phyloP scores from a whole-genome alignment of 2,797 vertebrate species.

The Pagetopsis macropterus region DNA sequence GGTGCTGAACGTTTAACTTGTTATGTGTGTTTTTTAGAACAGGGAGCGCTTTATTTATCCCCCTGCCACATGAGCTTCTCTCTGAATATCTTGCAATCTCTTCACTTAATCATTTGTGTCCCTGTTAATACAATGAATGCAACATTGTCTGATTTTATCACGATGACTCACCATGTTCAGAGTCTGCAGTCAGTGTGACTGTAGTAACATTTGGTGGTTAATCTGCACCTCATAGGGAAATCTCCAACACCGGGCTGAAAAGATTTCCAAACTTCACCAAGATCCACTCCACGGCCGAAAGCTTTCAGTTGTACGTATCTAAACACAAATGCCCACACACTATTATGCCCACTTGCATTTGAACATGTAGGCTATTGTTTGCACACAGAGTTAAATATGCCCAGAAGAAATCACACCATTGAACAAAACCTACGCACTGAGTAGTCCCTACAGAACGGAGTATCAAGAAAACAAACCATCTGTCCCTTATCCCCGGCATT shows the following conservation, averaged over 20 bases:
- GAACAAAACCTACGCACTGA: conserved; percentile 19
- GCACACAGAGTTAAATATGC: conserved; percentile 31
- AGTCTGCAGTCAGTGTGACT: conserved; percentile 17
- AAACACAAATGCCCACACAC: conserved; percentile 19
- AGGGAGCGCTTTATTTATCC: conserved; percentile 7
- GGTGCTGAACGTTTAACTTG: conserved; percentile 2
- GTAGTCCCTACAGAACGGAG: conserved; percentile 7
- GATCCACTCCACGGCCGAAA: conserved; percentile 83
- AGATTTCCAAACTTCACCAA: conserved; percentile 88
- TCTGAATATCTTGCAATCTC: conserved; percentile 1
- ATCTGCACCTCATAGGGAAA: conserved; percentile 83
- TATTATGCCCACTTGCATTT: conserved; percentile 21
- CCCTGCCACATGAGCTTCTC: neutral
- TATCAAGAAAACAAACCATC: conserved; percentile 28
- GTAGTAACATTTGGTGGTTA: conserved; percentile 39
- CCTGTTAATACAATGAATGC: conserved; percentile 11
- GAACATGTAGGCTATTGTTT: conserved; percentile 22
- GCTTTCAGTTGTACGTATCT: conserved; percentile 86
- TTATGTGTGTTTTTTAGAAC: conserved; percentile 20
- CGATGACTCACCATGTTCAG: conserved; percentile 21
- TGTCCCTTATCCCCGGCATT: conserved; percentile 14
- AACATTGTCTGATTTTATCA: conserved; percentile 35
- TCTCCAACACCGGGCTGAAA: conserved; percentile 93
- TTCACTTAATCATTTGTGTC: conserved; percentile 25
- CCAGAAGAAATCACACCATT: conserved; percentile 26